phyloP scores from a whole-genome alignment of 2,797 vertebrate genomes.

The Eulemur mongoz region DNA sequence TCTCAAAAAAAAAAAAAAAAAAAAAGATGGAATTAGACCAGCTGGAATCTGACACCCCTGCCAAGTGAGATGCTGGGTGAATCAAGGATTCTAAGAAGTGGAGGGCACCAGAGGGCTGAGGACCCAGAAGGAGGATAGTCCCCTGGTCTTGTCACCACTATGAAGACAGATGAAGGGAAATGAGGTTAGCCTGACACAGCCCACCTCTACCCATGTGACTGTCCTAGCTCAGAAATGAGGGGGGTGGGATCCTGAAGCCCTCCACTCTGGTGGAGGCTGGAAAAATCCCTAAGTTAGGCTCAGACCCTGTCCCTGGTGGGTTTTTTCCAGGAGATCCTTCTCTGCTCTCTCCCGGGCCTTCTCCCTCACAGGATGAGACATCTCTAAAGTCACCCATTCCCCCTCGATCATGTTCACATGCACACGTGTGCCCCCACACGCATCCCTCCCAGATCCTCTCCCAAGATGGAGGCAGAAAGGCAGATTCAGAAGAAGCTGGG shows the following conservation, averaged over 20 bases:
- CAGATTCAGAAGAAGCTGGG: neutral
- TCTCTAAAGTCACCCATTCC: neutral
- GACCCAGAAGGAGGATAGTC: neutral
- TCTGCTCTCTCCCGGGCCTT: neutral
- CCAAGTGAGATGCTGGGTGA: neutral
- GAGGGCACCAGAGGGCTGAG: neutral
- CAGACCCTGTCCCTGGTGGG: neutral
- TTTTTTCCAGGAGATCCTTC: neutral
- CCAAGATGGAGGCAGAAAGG: neutral
- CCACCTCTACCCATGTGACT: neutral
- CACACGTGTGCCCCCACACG: neutral
- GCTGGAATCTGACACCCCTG: neutral
- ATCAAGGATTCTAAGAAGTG: neutral
- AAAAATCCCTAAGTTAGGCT: neutral
- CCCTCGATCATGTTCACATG: neutral
- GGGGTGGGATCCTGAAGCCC: neutral
- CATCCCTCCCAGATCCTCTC: neutral
- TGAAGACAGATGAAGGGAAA: neutral
- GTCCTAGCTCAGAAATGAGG: neutral
- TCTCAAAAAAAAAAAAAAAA: too few species aligned
- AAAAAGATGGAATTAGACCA: neutral
- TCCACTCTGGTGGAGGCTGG: neutral
- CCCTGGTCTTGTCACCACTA: neutral
- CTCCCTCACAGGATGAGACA: neutral
- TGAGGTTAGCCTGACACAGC: neutral